Conservation (phyloP, 2,797 vertebrate species). For the Pipistrellus pygmaeus region DNA sequence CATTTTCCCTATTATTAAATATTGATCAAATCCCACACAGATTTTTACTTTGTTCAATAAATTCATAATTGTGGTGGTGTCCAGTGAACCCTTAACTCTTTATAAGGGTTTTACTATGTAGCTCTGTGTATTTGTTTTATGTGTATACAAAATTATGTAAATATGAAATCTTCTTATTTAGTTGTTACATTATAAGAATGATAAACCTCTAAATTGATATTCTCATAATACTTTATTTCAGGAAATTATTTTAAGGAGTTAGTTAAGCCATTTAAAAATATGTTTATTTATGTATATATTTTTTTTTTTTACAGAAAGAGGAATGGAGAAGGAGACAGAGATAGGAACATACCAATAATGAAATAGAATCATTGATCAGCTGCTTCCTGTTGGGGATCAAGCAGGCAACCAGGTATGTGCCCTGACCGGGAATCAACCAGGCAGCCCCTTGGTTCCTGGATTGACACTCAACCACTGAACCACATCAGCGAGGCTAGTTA, state of each 20-base stretch:
- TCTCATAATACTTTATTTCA: neutral
- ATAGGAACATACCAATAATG: too few species aligned
- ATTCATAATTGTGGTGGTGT: neutral
- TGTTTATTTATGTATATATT: too few species aligned
- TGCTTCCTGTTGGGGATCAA: too few species aligned
- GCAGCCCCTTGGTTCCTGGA: too few species aligned
- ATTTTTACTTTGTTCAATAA: neutral
- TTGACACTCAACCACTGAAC: too few species aligned
- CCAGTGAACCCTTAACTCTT: neutral
- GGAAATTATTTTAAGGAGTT: conserved; percentile 16
- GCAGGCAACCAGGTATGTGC: too few species aligned
- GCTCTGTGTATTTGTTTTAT: neutral
- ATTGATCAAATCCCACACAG: neutral
- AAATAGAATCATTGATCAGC: too few species aligned
- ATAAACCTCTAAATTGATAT: neutral
- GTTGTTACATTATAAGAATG: neutral
- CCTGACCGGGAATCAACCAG: too few species aligned
- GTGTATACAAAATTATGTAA: neutral
- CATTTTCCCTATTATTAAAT: neutral
- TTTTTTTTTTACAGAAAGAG: too few species aligned
- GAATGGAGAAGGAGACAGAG: too few species aligned
- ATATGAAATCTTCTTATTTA: neutral
- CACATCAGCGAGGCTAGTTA: neutral
- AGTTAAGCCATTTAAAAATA: conserved; percentile 34
- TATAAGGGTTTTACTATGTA: neutral